phyloP scores from a whole-genome alignment of 2,113 vertebrate species.

The Oenanthe oenanthe region DNA sequence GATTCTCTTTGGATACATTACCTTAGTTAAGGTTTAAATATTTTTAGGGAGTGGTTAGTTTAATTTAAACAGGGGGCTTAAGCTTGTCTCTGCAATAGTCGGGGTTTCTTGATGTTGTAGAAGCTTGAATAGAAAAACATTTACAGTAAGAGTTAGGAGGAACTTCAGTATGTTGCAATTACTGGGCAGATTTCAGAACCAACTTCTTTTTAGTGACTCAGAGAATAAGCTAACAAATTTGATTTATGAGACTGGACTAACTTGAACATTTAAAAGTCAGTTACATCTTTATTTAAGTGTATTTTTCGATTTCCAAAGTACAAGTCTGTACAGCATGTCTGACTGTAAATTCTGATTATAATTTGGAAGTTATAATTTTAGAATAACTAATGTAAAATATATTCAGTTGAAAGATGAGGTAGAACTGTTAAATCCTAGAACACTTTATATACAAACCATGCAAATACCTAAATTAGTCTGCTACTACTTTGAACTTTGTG shows the following conservation, averaged over 20 bases:
- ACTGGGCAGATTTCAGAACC: not conserved
- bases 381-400: not conserved
- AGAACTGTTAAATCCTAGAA: not conserved
- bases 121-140: not conserved
- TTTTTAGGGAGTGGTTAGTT: not conserved
- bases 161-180: conserved; percentile 40
- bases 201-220: not conserved
- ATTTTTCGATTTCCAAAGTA: not conserved
- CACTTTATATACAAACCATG: not conserved
- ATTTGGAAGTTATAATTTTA: not conserved
- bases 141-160: not conserved
- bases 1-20: not conserved
- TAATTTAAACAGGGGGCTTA: not conserved
- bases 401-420: not conserved
- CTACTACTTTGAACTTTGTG: not conserved
- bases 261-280: not conserved
- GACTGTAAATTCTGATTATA: not conserved
- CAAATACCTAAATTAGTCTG: not conserved
- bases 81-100: not conserved
- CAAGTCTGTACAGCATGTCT: not conserved
- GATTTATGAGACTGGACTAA: not conserved
- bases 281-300: not conserved
- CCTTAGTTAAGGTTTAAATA: not conserved
- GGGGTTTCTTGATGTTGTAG: not conserved
- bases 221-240: not conserved